phyloP scores from a whole-genome alignment of 2,888 invertebrate genomes.

The Iphiclides podalirius region DNA sequence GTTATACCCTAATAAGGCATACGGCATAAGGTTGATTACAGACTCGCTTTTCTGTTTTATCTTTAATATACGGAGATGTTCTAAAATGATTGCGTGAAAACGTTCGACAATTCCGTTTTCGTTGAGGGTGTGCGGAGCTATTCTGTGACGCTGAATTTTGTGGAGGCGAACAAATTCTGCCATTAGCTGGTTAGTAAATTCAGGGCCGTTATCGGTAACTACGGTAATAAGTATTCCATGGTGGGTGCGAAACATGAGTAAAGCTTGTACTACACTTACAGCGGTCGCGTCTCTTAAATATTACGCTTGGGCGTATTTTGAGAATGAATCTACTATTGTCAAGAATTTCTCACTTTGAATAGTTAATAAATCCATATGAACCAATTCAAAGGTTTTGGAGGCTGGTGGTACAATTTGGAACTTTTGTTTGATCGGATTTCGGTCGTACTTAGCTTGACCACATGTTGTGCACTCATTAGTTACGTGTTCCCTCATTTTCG shows the following conservation, averaged over 20 bases:
- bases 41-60: neutral
- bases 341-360: conserved; percentile 26
- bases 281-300: conserved; percentile 2
- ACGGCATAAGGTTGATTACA: neutral
- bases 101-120: neutral
- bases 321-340: conserved; percentile 20
- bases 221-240: conserved; percentile 13
- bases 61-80: neutral
- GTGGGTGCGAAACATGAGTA: conserved; percentile 14
- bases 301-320: conserved; percentile 22
- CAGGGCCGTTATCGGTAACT: conserved; percentile 15
- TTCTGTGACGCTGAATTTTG: neutral
- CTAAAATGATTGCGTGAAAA: neutral
- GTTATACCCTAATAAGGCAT: neutral
- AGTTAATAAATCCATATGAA: conserved; percentile 20
- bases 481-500: conserved; percentile 32
- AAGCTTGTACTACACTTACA: conserved; percentile 12
- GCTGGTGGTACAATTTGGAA: conserved; percentile 27
- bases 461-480: conserved; percentile 22
- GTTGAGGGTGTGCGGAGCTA: neutral
- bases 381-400: conserved; percentile 22
- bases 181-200: conserved; percentile 18
- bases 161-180: neutral
- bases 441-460: conserved; percentile 21
- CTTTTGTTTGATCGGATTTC: conserved; percentile 23